Percentiles rank a stretch among this genome's conserved stretches.
Evolutionary conservation across 2,797 vertebrate genomes (phyloP).

Genomic region (Scyliorhinus canicula): DNA sequence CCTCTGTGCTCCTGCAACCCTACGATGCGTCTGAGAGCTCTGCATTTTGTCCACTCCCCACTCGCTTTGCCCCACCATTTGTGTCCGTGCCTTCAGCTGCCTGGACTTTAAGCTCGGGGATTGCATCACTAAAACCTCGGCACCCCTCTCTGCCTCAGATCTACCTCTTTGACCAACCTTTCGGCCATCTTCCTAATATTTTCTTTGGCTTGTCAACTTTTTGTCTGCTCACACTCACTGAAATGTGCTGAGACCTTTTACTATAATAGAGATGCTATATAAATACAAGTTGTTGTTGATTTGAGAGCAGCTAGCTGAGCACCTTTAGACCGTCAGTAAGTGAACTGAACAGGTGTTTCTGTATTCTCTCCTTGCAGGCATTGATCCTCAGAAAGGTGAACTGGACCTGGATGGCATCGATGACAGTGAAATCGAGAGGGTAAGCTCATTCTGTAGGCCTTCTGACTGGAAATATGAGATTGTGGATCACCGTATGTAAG

Average conservation of each 20-base stretch:
- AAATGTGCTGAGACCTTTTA: neutral
- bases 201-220: neutral
- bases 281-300: neutral
- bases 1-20: neutral
- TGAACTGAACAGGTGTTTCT: neutral
- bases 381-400: constrained; percentile 68
- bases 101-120: neutral
- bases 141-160: neutral
- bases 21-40: neutral
- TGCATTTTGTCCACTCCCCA: neutral
- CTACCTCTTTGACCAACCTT: neutral
- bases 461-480: neutral
- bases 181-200: neutral
- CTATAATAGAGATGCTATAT: neutral
- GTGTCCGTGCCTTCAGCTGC: neutral
- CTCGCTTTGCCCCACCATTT: neutral
- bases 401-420: constrained; percentile 93
- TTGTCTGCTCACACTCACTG: neutral
- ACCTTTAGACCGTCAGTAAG: neutral
- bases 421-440: constrained; percentile 87
- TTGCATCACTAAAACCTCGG: neutral
- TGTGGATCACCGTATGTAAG: neutral
- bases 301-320: neutral
- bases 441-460: constrained; percentile 45
- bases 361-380: constrained; percentile 57